These are phyloP conservation scores for Lycocerus yunnanus DNA, from an alignment of 2,888 invertebrate genomes.

Conservation along the genomic window DNA sequence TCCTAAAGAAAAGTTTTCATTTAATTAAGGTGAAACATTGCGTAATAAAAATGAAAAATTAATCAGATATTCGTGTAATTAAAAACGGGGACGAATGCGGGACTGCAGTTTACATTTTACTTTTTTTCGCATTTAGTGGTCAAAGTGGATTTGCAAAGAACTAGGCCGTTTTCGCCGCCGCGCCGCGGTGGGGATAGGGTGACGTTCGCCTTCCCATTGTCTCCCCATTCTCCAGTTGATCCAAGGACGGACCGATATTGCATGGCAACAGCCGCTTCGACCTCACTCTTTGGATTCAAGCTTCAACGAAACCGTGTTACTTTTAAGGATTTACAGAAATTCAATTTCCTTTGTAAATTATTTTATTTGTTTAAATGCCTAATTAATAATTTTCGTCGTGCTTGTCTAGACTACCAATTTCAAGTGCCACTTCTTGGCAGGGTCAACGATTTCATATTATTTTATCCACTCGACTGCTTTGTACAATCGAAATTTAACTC, in stretches of 20 bases:
- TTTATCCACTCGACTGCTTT: neutral
- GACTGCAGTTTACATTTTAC: neutral
- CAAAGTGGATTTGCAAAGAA: conserved; percentile 18
- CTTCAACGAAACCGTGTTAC: conserved; percentile 21
- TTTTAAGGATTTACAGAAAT: neutral
- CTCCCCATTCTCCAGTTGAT: conserved; percentile 31
- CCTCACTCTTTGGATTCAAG: conserved; percentile 28
- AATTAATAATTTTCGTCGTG: neutral
- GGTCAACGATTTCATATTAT: neutral
- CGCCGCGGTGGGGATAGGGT: conserved; percentile 25
- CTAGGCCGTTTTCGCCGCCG: conserved; percentile 21
- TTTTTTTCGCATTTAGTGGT: conserved; percentile 5
- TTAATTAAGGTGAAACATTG: neutral
- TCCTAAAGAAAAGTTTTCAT: neutral
- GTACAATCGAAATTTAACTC: neutral
- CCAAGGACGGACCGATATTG: conserved; percentile 33
- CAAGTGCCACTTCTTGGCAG: neutral
- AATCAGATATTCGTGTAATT: neutral
- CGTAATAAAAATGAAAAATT: neutral
- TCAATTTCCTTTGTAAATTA: neutral
- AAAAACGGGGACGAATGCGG: neutral
- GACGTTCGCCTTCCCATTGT: conserved; percentile 30
- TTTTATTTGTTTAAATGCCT: neutral
- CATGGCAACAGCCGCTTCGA: conserved; percentile 33
- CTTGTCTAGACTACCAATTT: neutral